A percentile compares a stretch with the other conserved stretches of the same genome.
phyloP scores from a whole-genome alignment of 2,113 vertebrate genomes.

The Lepisosteus osseus region DNA sequence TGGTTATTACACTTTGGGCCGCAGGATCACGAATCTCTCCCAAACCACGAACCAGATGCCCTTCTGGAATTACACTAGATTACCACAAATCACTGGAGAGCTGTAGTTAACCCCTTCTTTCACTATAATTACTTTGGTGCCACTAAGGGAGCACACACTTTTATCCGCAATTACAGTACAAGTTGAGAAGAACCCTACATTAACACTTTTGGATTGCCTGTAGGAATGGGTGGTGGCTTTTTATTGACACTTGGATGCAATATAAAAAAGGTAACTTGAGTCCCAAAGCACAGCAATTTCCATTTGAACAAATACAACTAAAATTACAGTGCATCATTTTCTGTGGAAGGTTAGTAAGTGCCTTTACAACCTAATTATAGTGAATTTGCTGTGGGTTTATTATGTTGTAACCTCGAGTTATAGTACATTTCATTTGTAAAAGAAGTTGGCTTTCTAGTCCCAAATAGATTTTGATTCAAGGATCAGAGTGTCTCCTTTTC shows the following conservation, averaged over 20 bases:
- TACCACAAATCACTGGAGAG: conserved; percentile 8
- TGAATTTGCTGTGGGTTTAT: too few species aligned
- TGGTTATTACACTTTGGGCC: conserved; percentile 11
- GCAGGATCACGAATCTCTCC: conserved; percentile 9
- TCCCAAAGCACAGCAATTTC: too few species aligned
- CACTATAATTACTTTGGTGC: conserved; percentile 36
- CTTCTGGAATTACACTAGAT: conserved; percentile 10
- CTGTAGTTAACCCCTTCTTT: conserved; percentile 14
- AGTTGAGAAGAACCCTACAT: neutral
- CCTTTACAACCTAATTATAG: too few species aligned
- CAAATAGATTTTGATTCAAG: too few species aligned
- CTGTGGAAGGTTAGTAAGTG: too few species aligned
- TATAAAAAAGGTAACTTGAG: too few species aligned
- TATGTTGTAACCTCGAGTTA: too few species aligned
- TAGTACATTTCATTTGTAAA: too few species aligned
- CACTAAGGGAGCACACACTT: conserved; percentile 18
- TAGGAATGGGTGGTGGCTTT: neutral
- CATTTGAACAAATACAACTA: too few species aligned
- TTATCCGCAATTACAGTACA: neutral
- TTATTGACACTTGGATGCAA: neutral
- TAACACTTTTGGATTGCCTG: neutral
- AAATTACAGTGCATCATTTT: too few species aligned
- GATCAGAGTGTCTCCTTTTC: too few species aligned
- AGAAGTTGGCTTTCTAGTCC: too few species aligned
- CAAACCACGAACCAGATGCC: conserved; percentile 16